These are phyloP conservation scores for Gopherus flavomarginatus DNA, from an alignment of 2,113 vertebrate species.

Conservation along the genomic window DNA sequence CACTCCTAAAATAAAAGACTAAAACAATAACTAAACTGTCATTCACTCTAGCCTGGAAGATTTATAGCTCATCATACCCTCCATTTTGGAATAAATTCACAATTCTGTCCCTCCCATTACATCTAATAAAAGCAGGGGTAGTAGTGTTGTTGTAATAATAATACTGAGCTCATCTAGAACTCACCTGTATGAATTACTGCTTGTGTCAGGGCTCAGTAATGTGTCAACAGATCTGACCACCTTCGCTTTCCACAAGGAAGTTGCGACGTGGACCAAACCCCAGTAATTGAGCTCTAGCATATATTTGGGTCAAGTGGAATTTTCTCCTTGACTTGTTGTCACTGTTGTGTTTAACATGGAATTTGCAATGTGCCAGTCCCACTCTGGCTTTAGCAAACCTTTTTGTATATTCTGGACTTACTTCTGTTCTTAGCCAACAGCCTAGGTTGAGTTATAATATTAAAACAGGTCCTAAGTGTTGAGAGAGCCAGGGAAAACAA, in stretches of 20 bases:
- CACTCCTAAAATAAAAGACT: background rate
- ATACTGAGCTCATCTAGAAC: background rate
- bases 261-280: background rate
- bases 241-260: background rate
- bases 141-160: background rate
- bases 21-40: background rate
- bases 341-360: background rate
- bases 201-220: background rate
- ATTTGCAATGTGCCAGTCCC: background rate
- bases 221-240: background rate
- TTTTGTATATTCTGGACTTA: background rate
- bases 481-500: background rate
- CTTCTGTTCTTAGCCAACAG: background rate
- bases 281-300: background rate
- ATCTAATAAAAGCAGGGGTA: background rate
- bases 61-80: background rate
- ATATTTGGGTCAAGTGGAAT: background rate
- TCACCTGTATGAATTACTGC: background rate
- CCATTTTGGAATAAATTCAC: background rate
- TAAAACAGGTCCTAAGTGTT: background rate
- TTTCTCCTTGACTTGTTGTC: background rate
- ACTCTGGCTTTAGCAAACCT: background rate
- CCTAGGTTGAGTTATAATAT: background rate
- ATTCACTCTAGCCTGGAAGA: background rate
- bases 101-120: background rate